These are phyloP conservation scores for Nephrotoma appendiculata DNA, from an alignment of 2,888 invertebrate genomes.

Conservation along the genomic window DNA sequence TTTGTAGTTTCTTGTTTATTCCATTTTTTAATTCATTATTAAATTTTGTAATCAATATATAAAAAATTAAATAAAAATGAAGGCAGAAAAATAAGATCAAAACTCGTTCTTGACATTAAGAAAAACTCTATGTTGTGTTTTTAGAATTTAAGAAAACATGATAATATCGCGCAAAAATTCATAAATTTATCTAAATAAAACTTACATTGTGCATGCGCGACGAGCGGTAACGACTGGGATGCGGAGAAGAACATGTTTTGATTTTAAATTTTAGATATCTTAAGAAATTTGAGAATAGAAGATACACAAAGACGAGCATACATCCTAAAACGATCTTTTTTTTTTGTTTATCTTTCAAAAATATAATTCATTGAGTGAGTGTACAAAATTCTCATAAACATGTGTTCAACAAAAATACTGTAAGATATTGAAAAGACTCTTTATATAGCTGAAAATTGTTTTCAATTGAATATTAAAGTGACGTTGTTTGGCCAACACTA, in stretches of 20 bases:
- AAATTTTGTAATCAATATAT: not conserved
- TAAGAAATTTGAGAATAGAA: not conserved
- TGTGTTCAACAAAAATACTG: not conserved
- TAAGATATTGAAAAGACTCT: not conserved
- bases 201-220: not conserved
- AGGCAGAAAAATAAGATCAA: not conserved
- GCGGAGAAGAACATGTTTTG: not conserved
- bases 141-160: not conserved
- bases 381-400: not conserved
- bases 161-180: not conserved
- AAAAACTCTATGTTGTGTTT: not conserved
- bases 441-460: not conserved
- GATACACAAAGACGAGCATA: not conserved
- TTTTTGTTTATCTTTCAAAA: not conserved
- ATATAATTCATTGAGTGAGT: not conserved
- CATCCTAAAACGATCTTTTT: not conserved
- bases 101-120: not conserved
- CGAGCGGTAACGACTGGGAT: not conserved
- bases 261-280: not conserved
- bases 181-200: not conserved
- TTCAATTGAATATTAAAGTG: not conserved
- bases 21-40: not conserved
- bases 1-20: not conserved
- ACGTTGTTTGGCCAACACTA: not conserved
- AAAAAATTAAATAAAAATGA: not conserved